These are phyloP conservation scores for Tachystola acroxantha DNA, from an alignment of 2,888 invertebrate species.

Conservation along the genomic window DNA sequence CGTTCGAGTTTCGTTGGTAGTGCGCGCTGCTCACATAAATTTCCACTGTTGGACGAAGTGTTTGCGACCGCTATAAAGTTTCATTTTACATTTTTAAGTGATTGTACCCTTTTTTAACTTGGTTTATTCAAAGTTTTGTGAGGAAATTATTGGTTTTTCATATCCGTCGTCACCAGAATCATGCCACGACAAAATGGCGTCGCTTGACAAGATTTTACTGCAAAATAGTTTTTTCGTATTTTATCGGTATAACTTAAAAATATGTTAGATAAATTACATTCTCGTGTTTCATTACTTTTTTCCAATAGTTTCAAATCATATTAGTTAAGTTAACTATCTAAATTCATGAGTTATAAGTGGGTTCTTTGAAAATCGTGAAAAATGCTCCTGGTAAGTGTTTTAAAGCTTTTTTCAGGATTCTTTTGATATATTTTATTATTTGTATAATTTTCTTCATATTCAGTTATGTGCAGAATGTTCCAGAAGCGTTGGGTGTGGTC, in stretches of 20 bases:
- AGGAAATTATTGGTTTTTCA: conserved; percentile 59
- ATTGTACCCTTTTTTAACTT: conserved; percentile 56
- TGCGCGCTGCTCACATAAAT: conserved; percentile 70
- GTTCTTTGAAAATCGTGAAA: conserved; percentile 59
- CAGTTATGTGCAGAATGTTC: conserved; percentile 44
- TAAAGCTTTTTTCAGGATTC: conserved; percentile 44
- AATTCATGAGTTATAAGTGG: conserved; percentile 55
- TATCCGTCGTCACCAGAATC: conserved; percentile 75
- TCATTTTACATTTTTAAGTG: conserved; percentile 67
- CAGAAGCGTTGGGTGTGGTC: conserved; percentile 69
- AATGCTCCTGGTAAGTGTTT: conserved; percentile 74
- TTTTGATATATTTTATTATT: conserved; percentile 48
- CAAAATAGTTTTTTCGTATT: conserved; percentile 65
- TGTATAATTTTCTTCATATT: conserved; percentile 29
- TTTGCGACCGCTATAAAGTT: conserved; percentile 68
- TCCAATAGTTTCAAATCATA: conserved; percentile 44
- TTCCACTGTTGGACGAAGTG: conserved; percentile 61
- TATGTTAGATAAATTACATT: conserved; percentile 40
- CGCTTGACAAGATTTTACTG: conserved; percentile 73
- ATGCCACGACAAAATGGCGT: conserved; percentile 79
- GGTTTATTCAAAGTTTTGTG: conserved; percentile 51
- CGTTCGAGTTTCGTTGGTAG: conserved; percentile 73
- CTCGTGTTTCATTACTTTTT: conserved; percentile 47
- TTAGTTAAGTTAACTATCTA: conserved; percentile 39
- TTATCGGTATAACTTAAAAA: conserved; percentile 47